These are phyloP conservation scores for Drosophila setosimentum DNA, from an alignment of 2,888 invertebrate species.

Conservation along the genomic window DNA sequence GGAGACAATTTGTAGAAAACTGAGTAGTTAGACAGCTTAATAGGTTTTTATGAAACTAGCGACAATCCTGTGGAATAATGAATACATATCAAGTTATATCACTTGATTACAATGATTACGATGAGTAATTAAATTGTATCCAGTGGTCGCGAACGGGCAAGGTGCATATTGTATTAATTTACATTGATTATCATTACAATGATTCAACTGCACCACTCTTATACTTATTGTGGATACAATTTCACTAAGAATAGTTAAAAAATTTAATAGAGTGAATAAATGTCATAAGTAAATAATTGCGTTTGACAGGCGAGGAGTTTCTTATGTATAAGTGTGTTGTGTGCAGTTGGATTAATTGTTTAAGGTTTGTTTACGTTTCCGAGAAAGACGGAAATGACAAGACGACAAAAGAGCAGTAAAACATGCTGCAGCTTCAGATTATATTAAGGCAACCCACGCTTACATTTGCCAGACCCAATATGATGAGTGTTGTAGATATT, in stretches of 20 bases:
- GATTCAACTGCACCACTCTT: conserved; percentile 8
- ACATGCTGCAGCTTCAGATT: conserved; percentile 19
- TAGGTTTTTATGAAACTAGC: neutral
- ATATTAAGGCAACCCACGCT: conserved; percentile 25
- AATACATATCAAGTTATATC: neutral
- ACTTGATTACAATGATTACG: neutral
- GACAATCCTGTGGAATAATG: neutral
- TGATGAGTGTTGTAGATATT: conserved; percentile 8
- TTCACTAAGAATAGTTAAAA: conserved; percentile 6
- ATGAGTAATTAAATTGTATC: conserved; percentile 34
- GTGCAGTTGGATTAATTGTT: conserved; percentile 29
- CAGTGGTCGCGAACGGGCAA: conserved; percentile 14
- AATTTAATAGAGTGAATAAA: conserved; percentile 34
- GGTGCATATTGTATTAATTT: conserved; percentile 27
- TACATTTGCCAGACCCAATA: conserved; percentile 49
- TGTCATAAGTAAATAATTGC: conserved; percentile 18
- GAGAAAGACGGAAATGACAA: conserved; percentile 70
- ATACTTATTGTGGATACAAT: conserved; percentile 9
- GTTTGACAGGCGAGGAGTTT: neutral
- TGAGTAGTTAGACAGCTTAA: neutral
- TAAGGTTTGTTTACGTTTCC: conserved; percentile 64
- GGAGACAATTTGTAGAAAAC: neutral
- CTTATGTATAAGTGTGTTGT: conserved; percentile 4
- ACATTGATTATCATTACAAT: conserved; percentile 31
- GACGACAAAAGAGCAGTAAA: conserved; percentile 47